Base-by-base conservation (phyloP, 2,113 vertebrate species). In the Pelmatolapia mariae region DNA sequence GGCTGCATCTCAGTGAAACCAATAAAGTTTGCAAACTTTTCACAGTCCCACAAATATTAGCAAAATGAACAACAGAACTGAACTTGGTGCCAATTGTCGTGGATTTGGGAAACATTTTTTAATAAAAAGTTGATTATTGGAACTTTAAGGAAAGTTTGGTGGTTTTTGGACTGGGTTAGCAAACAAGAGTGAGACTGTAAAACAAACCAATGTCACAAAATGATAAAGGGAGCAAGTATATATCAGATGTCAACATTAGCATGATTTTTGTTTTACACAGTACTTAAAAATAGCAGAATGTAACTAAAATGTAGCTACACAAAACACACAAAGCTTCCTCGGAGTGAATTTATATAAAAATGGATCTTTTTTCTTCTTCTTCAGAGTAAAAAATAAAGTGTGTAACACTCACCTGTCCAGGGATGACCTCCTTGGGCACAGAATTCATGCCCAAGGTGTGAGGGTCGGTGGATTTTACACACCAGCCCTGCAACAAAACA, bases 401-500 rank as follows among this genome's bases (percentile, higher is more conserved):
- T 54, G 16, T 45, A 81, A 82, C 78, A 84, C 89, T 97, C 94
- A 97, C 97, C 97, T 97, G 96, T 96, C 97, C 97, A 90, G 96
- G 96, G 87, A 97, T 97, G 61, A 97, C 96, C 91, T 97, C 97
- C 95, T 96, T 97, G 93, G 96, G 96, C 85, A 96, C 94, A 93
- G 96, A 92, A 86, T 96, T 96, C 40, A 96, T 95, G 83, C 95
- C 94, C 89, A 96, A 94, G 94, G 85, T 89, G 47, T 92, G 94
- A 88, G 96, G 89, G 78, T 97, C 95, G 89, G 94, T 97, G 93
- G 97, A 97, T 88, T 97, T 96, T 84, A 97, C 97, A 95, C 97
- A 97, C 97, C 97, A 97, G 87, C 97, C 97, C 97, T 97, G 95
- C 82, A 97, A 97, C 82, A 96, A 59, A 92, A 96, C 91, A 96